Conservation (phyloP, 2,888 invertebrate species). For the Buathra laborator region DNA sequence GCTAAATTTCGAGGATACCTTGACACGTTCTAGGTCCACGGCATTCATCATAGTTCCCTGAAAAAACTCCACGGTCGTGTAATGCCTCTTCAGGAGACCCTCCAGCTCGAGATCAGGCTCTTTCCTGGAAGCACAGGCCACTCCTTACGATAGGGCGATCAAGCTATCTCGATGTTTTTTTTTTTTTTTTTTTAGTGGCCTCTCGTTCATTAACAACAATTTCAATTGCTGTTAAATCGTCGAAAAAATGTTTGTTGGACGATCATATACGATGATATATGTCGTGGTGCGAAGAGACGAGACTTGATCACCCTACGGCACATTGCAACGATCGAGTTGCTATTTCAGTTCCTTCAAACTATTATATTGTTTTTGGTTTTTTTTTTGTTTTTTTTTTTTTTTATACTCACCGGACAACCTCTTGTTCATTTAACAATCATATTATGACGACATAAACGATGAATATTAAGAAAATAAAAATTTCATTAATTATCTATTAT, state of each 20-base stretch:
- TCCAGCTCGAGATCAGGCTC: constrained; percentile 99
- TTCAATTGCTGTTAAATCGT: background rate
- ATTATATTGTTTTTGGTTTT: constrained; percentile 5
- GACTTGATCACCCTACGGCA: constrained; percentile 65
- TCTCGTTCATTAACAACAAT: background rate
- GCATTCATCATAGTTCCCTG: constrained; percentile 99
- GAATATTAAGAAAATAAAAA: constrained; percentile 44
- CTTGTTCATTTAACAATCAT: constrained; percentile 40
- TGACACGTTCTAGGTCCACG: constrained; percentile 99
- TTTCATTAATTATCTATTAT: constrained; percentile 25
- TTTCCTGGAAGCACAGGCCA: constrained; percentile 92
- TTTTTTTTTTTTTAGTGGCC: constrained; percentile 5
- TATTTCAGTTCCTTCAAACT: constrained; percentile 60
- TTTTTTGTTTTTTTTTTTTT: constrained; percentile 2
- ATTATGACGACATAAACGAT: constrained; percentile 36
- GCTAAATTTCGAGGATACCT: constrained; percentile 90
- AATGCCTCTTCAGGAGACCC: constrained; percentile 99
- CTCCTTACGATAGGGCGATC: constrained; percentile 82
- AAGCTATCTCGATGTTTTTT: constrained; percentile 49
- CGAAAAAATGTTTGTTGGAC: background rate
- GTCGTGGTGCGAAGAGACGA: constrained; percentile 3
- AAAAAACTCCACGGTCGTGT: constrained; percentile 99
- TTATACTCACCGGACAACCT: constrained; percentile 61
- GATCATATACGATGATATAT: constrained; percentile 1
- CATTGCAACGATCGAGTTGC: constrained; percentile 49